A percentile compares a stretch with the other conserved stretches of the same genome.
phyloP scores from a whole-genome alignment of 2,888 invertebrate species.

The Psylliodes chrysocephalus region DNA sequence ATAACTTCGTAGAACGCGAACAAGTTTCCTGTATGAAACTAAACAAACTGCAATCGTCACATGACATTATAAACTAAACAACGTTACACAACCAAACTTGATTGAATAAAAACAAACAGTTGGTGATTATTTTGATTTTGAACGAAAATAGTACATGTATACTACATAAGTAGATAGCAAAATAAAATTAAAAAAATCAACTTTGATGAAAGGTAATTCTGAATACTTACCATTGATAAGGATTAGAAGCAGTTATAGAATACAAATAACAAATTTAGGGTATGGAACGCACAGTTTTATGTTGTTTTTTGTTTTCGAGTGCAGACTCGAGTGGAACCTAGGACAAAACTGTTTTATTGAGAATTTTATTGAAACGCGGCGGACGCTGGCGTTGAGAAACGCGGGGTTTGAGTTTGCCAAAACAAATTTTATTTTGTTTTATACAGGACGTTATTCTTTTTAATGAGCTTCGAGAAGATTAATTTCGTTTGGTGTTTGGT shows the following conservation, averaged over 20 bases:
- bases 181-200: too few relatives aligned
- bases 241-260: not conserved
- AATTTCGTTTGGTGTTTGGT: not conserved
- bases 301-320: not conserved
- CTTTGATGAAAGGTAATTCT: too few relatives aligned
- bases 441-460: constrained; percentile 5
- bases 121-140: too few relatives aligned
- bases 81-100: too few relatives aligned
- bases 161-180: too few relatives aligned
- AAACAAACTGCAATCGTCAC: too few relatives aligned
- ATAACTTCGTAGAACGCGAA: too few relatives aligned
- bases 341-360: constrained; percentile 3
- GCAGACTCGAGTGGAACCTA: not conserved
- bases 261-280: too few relatives aligned
- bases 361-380: constrained; percentile 11
- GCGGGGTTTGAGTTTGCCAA: constrained; percentile 13
- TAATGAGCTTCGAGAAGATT: not conserved
- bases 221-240: constrained; percentile 27
- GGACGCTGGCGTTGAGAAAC: constrained; percentile 21
- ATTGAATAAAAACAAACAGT: too few relatives aligned
- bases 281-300: not conserved
- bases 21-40: too few relatives aligned
- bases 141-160: too few relatives aligned
- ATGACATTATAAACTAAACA: too few relatives aligned
- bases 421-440: constrained; percentile 25